Base-by-base conservation (phyloP, 2,888 invertebrate genomes). In the Heteromyza rotundicornis region DNA sequence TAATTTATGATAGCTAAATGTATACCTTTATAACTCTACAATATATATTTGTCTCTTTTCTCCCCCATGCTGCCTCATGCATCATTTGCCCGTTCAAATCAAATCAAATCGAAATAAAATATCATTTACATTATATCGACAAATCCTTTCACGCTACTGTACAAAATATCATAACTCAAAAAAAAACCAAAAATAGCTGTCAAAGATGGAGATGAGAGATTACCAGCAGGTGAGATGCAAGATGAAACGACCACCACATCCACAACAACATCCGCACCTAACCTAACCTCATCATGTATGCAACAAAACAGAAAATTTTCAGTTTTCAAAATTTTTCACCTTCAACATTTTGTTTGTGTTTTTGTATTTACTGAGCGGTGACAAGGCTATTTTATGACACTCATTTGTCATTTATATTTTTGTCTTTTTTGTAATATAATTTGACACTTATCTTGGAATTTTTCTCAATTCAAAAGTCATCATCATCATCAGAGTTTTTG, bases 131-230 rank as follows among this genome's bases (percentile, higher is more conserved):
- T 40, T 40, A n/a, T 20, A 47, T 17, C 7, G 19, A 20, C 47
- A 17, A 14, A 19, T 19, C 47, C 52, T 17, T 52, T 14, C 52
- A 16, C n/a, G 52, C 32, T 52, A 16, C 27, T 7, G 14, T 52
- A 3, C 32, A 22, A 24, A 5, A 3, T 2, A 19, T 19, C 47
- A 47, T 19, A 19, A 5, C 17, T 47, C 40, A 40, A 40, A 40
- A 40, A 14, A 40, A 7, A 40, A 40, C n/a, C 2, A 40, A 40
- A 40, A 40, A 8, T 40, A 88, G 89, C 89, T 82, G 87, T 87
- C 83, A 86, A 87, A 85, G 88, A 89, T 79, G 89, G 89, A 78
- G 88, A 89, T 82, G 88, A 88, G 82, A 84, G 89, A 83, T 85
- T 87, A 78, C 88, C 88, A 76, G 88, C 89, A 89, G 89, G 89